phyloP scores from a whole-genome alignment of 1,140 invertebrate genomes.

The Nylanderia fulva region DNA sequence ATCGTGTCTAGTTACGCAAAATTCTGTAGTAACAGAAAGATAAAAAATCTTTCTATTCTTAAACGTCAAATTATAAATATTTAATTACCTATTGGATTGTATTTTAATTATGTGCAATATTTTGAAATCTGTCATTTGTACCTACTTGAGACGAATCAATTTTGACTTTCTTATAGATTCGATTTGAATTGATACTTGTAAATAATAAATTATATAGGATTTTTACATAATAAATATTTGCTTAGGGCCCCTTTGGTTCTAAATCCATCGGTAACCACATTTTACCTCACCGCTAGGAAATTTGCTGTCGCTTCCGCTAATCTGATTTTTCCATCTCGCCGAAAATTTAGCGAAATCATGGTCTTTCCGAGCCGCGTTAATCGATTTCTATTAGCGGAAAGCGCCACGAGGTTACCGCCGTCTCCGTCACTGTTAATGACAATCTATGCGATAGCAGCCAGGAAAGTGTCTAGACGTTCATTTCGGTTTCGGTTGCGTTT shows the following conservation, averaged over 20 bases:
- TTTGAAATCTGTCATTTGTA: background rate
- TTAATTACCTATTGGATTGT: too few relatives aligned
- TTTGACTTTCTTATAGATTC: background rate
- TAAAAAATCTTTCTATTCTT: too few relatives aligned
- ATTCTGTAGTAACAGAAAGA: background rate
- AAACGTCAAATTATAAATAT: too few relatives aligned
- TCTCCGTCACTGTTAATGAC: conserved; percentile 31
- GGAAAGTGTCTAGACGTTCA: conserved; percentile 37
- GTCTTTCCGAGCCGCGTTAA: conserved; percentile 22
- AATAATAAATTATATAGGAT: background rate
- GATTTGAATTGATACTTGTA: background rate
- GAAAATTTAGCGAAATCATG: conserved; percentile 47
- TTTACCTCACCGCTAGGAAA: background rate
- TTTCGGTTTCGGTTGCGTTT: conserved; percentile 26
- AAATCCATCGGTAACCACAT: conserved; percentile 15
- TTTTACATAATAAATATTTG: background rate
- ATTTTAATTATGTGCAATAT: background rate
- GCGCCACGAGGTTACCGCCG: conserved; percentile 8
- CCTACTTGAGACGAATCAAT: background rate
- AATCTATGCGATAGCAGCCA: conserved; percentile 43
- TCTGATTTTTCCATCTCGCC: conserved; percentile 53
- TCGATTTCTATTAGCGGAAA: conserved; percentile 58
- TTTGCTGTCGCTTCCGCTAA: conserved; percentile 4
- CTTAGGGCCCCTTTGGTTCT: background rate
- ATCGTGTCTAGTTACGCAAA: too few relatives aligned